These are phyloP conservation scores for Malurus splendens DNA, from an alignment of 2,797 vertebrate species.

Conservation along the genomic window DNA sequence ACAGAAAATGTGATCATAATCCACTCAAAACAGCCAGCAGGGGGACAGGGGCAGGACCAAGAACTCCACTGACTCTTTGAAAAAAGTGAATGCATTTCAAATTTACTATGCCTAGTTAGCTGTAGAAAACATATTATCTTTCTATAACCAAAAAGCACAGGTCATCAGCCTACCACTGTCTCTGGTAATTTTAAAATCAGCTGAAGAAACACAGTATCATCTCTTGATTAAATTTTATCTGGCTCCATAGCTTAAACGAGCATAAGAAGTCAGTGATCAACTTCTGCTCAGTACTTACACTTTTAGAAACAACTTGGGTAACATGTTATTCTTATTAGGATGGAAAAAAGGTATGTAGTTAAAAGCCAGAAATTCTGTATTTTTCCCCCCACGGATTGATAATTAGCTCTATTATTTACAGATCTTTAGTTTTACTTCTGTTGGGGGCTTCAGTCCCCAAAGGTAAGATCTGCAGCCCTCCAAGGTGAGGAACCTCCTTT, in stretches of 20 bases:
- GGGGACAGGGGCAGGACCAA: background rate
- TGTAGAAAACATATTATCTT: background rate
- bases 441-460: background rate
- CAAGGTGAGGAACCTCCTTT: background rate
- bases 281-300: background rate
- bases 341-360: background rate
- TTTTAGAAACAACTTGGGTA: background rate
- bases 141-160: background rate
- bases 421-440: background rate
- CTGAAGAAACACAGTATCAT: background rate
- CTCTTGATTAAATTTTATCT: background rate
- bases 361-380: background rate
- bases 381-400: accelerated
- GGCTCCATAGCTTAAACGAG: background rate
- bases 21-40: background rate
- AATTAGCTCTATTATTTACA: background rate
- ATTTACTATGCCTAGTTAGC: background rate
- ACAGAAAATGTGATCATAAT: background rate
- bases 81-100: background rate
- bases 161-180: background rate
- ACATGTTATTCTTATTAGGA: background rate
- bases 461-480: background rate
- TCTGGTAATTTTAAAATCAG: background rate
- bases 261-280: background rate
- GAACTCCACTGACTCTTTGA: background rate